Evolutionary conservation across 2,888 invertebrate species (phyloP), one percentile per base, ranked within the genome.

Genomic region (Drosophila nr. perissopoda): DNA sequence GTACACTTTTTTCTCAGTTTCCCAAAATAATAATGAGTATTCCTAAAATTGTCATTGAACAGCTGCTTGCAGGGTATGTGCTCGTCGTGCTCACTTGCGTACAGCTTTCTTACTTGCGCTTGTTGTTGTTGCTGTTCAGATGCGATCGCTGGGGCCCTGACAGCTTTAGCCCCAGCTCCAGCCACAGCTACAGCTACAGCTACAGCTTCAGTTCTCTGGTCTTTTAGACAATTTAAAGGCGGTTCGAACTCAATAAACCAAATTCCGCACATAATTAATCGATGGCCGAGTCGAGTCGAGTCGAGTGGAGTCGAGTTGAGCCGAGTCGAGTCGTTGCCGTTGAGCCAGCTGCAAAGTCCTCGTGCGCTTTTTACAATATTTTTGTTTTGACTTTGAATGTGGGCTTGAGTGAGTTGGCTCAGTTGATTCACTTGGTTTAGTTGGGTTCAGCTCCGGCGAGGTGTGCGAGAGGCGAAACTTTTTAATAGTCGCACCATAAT

Each of bases 201-300:
- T 7, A 4, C 46, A 16, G 89, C 84, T 84, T 70, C 64, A 74
- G 89, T 72, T 82, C 80, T 78, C 76, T 72, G 82, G 87, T 81
- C 78, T 86, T 82, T 88, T 85, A 83, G 90, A 91, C 91, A 91
- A 92, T 91, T 91, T 91, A 79, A 83, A 92, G 90, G 88, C 87
- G 91, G 90, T 87, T 84, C 83, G 82, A 85, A 89, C 82, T 87
- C 91, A 91, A 91, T 83, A 87, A 91, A 91, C 84, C 88, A 91
- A 92, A 91, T 92, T 91, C 86, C 90, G 81, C 91, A 88, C 92
- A 92, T 91, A 91, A 91, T 91, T 92, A 92, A 91, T 91, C 91
- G 91, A 90, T 91, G 82, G 80, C 82, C 70, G 65, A 72, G 74
- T 70, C 74, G 75, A 63, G 48, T 33, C 52, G 34, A n/a, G 77